phyloP scores from a whole-genome alignment of 2,113 vertebrate genomes.

The Tricholaema leucomelas region DNA sequence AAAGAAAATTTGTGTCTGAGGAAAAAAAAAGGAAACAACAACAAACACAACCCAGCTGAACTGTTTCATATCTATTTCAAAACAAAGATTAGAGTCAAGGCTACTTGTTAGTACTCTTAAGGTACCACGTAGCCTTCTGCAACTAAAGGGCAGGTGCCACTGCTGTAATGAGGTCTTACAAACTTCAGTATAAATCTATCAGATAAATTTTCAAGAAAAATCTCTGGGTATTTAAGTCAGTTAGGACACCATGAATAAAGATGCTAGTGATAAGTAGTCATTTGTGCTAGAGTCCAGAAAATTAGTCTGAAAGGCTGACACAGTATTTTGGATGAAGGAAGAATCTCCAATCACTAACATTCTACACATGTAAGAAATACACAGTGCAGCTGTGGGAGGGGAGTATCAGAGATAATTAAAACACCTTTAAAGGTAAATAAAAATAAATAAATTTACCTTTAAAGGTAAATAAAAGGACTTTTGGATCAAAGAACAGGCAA shows the following conservation, averaged over 20 bases:
- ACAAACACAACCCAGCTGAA: too few species aligned
- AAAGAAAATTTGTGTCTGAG: background rate
- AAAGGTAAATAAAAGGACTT: background rate
- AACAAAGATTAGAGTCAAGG: background rate
- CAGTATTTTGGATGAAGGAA: background rate
- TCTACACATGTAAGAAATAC: background rate
- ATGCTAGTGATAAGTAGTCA: background rate
- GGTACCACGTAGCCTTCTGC: background rate
- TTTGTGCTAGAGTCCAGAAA: background rate
- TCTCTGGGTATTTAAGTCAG: background rate
- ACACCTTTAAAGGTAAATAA: background rate
- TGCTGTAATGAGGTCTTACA: accelerated
- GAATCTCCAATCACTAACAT: background rate
- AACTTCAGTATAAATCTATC: background rate
- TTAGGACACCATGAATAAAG: background rate
- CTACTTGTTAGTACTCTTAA: background rate
- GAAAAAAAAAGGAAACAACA: background rate
- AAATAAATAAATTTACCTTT: too few species aligned
- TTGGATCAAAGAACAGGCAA: background rate
- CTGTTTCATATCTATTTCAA: background rate
- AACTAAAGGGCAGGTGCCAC: background rate
- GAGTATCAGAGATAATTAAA: background rate
- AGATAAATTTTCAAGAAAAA: background rate
- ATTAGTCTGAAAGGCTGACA: background rate
- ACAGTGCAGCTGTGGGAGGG: background rate